Evolutionary conservation across 2,113 vertebrate genomes (phyloP), one percentile per base, ranked within the genome.

Genomic region (Neomonachus schauinslandi): DNA sequence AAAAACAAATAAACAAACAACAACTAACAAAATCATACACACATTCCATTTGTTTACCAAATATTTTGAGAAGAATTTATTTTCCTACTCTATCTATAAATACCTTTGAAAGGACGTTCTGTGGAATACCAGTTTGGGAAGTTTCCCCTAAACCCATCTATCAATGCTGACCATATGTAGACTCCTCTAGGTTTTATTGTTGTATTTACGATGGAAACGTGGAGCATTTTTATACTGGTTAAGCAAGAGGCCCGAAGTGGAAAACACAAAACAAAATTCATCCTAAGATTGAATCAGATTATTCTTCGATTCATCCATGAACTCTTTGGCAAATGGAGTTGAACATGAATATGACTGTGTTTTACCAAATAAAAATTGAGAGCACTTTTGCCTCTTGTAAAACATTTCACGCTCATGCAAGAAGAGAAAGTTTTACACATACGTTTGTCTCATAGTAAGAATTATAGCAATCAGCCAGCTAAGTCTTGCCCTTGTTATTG

Each of bases 401-500:
- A 55, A 82, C 15, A 55, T 89, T 94, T 89, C 69, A 65, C 1
- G 7, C 4, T 33, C 39, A 67, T 80, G 57, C 67, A 36, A 71
- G 49, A 94, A 31, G 26, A 88, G 63, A 85, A 92, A 49, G 21
- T 84, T 96, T 80, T 39, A 2, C 57, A n/a, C 49, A 28, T 81
- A 36, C 46, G 22, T 57, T 85, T 92, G 74, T 65, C 82, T 92
- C 33, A 77, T 59, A 82, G 16, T 92, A 61, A 89, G 39, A 71
- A 51, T 90, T 79, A 53, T 71, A 36, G 15, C 53, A 39, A 49
- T 63, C 2, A n/a, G 21, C 65, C 13, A 71, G 5, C 5, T 94
- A 80, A 92, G 16, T 96, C 95, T 96, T 95, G 61, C 93, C 63
- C 91, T 89, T 88, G 19, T 39, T 94, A 4, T 4, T 95, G 36